Evolutionary conservation across 2,797 vertebrate genomes (phyloP).

Genomic region (Myioborus miniatus): DNA sequence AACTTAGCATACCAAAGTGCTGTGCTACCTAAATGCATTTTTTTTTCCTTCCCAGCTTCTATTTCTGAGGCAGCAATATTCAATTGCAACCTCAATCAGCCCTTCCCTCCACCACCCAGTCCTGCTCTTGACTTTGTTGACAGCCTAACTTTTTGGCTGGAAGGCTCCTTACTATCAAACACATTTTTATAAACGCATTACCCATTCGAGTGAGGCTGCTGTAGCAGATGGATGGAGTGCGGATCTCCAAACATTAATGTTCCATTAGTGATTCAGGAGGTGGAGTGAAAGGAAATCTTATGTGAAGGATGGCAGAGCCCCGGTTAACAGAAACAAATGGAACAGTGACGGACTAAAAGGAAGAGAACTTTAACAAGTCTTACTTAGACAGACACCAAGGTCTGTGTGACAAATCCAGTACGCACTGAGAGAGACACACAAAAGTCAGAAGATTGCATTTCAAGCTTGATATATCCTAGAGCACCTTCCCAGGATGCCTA

Average conservation of each 20-base stretch:
- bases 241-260: conserved; percentile 62
- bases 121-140: conserved; percentile 48
- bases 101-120: conserved; percentile 34
- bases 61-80: conserved; percentile 60
- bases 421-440: conserved; percentile 57
- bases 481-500: conserved; percentile 70
- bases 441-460: conserved; percentile 70
- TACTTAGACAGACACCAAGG: conserved; percentile 74
- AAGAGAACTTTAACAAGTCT: conserved; percentile 73
- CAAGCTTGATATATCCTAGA: conserved; percentile 60
- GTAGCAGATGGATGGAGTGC: conserved; percentile 62
- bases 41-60: conserved; percentile 13
- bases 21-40: conserved; percentile 54
- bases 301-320: conserved; percentile 69
- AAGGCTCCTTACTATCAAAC: conserved; percentile 70
- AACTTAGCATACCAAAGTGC: conserved; percentile 75
- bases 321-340: conserved; percentile 75
- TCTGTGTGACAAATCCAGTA: conserved; percentile 74
- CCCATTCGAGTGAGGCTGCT: conserved; percentile 73
- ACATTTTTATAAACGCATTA: conserved; percentile 65
- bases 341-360: conserved; percentile 72
- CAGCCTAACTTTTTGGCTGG: conserved; percentile 69
- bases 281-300: conserved; percentile 64
- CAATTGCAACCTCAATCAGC: conserved; percentile 48
- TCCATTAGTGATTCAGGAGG: conserved; percentile 67